phyloP scores from a whole-genome alignment of 2,113 vertebrate species.

The Dinomys branickii region DNA sequence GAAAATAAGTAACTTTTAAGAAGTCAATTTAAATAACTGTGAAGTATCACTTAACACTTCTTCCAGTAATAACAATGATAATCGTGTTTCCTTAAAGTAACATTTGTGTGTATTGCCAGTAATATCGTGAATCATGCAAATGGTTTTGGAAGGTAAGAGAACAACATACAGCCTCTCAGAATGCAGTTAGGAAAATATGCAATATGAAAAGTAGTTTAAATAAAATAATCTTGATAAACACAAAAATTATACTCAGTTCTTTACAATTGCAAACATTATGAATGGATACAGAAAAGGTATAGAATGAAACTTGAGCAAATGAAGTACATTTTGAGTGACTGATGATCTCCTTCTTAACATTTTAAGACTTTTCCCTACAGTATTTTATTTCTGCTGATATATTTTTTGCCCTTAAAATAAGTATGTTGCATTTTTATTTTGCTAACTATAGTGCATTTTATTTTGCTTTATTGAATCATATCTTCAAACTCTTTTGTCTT shows the following conservation, averaged over 20 bases:
- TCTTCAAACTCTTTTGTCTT: constrained; percentile 31
- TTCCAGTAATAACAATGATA: background rate
- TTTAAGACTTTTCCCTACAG: background rate
- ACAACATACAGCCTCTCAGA: background rate
- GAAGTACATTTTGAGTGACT: background rate
- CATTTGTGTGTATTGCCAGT: background rate
- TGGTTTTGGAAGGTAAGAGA: constrained; percentile 36
- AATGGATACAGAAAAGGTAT: background rate
- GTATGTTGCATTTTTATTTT: background rate
- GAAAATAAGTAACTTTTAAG: too few species aligned
- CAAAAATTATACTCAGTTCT: background rate
- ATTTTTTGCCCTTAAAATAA: constrained; percentile 17
- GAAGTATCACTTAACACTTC: background rate
- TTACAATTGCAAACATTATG: background rate
- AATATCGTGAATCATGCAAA: constrained; percentile 1
- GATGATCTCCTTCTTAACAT: background rate
- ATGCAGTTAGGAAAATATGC: constrained; percentile 32
- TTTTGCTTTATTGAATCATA: constrained; percentile 2
- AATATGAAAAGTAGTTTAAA: background rate
- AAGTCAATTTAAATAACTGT: constrained; percentile 20
- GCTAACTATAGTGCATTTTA: background rate
- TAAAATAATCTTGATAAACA: constrained; percentile 2
- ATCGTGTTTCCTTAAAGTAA: constrained; percentile 6
- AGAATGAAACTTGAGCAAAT: constrained; percentile 5
- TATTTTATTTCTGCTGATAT: background rate